Evolutionary conservation across 2,113 vertebrate genomes (phyloP).

Genomic region (Chloebia gouldiae): DNA sequence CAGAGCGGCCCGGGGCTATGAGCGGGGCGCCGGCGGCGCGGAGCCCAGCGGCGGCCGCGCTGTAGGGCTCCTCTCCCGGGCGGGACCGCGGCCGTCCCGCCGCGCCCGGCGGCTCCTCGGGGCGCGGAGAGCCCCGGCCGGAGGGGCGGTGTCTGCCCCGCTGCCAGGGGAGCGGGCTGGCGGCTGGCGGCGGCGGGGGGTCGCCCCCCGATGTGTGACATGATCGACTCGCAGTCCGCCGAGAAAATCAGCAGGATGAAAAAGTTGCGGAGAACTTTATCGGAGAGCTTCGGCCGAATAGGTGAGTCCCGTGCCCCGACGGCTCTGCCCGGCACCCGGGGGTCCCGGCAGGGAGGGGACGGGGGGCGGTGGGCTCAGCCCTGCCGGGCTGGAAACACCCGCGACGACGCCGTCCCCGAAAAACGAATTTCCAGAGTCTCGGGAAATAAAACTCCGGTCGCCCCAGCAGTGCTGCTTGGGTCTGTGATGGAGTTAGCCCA

Average conservation of each 20-base stretch:
- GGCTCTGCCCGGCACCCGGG: background rate
- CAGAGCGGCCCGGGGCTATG: background rate
- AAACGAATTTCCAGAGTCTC: too few relatives aligned
- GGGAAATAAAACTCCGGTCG: background rate
- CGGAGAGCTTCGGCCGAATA: constrained; percentile 94
- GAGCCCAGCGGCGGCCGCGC: background rate
- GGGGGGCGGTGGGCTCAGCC: background rate
- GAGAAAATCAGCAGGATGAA: constrained; percentile 92
- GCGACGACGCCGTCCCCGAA: background rate
- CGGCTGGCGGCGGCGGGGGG: background rate
- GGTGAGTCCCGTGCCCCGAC: constrained; percentile 74
- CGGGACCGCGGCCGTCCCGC: background rate
- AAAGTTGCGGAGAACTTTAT: constrained; percentile 98
- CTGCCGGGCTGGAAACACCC: background rate
- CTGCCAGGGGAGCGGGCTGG: background rate
- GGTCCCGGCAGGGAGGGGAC: background rate
- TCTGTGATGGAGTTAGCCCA: background rate
- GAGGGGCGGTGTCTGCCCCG: background rate
- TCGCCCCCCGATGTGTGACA: constrained; percentile 65
- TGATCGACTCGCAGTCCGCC: constrained; percentile 79
- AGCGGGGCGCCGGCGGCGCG: background rate
- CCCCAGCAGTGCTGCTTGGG: background rate
- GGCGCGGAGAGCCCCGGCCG: background rate
- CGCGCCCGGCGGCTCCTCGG: background rate
- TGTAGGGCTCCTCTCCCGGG: background rate